These are phyloP conservation scores for Hemiprocne comata DNA, from an alignment of 2,113 vertebrate species.

Conservation along the genomic window DNA sequence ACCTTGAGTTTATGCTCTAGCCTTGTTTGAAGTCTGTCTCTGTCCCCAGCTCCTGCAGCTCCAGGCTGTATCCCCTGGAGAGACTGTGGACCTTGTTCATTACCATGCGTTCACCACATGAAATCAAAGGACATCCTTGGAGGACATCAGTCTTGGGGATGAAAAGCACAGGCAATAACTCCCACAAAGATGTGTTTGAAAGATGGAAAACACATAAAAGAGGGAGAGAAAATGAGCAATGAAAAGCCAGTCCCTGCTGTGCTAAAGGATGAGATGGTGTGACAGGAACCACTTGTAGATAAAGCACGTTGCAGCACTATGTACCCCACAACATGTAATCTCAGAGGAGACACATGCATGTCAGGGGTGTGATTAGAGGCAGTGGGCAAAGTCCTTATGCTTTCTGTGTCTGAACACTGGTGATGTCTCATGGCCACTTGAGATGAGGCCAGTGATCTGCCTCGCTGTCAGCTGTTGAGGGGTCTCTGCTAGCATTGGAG, in stretches of 20 bases:
- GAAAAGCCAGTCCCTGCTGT: not conserved
- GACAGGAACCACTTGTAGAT: not conserved
- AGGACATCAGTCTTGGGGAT: not conserved
- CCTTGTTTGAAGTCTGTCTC: not conserved
- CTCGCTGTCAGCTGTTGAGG: not conserved
- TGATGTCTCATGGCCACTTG: not conserved
- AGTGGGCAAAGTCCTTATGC: not conserved
- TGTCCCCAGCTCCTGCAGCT: not conserved
- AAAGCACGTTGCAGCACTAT: not conserved
- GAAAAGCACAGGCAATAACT: too few species aligned
- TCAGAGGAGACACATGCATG: not conserved
- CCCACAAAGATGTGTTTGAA: not conserved
- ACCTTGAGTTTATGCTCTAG: not conserved
- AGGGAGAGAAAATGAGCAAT: not conserved
- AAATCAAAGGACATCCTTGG: not conserved
- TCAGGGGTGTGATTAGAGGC: not conserved
- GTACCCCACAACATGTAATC: not conserved
- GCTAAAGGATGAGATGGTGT: not conserved
- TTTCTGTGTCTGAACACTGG: not conserved
- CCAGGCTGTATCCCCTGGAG: not conserved
- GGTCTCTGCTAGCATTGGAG: not conserved
- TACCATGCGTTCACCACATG: fast-evolving
- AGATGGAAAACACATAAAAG: not conserved
- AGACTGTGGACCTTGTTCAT: not conserved
- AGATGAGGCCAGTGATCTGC: not conserved